phyloP scores from a whole-genome alignment of 2,113 vertebrate genomes.

The Chascanopsetta lugubris region DNA sequence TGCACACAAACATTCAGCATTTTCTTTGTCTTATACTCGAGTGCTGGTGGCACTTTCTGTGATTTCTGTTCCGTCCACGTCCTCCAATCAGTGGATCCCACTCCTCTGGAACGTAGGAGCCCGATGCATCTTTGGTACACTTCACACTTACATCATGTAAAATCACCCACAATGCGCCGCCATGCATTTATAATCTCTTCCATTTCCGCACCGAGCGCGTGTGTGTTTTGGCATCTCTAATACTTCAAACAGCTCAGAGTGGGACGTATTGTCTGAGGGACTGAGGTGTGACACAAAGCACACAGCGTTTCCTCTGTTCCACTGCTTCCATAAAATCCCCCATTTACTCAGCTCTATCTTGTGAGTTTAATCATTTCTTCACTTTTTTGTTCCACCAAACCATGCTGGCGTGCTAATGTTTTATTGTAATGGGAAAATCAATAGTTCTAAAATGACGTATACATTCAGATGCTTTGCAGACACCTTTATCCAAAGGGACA shows the following conservation, averaged over 20 bases:
- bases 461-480: no score
- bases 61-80: slow-evolving; percentile 37
- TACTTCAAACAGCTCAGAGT: slow-evolving; percentile 45
- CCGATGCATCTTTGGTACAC: slow-evolving; percentile 38
- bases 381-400: not conserved
- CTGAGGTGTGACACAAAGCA: slow-evolving; percentile 44
- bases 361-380: slow-evolving; percentile 19
- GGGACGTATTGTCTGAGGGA: slow-evolving; percentile 40
- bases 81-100: slow-evolving; percentile 11
- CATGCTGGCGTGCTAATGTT: not conserved
- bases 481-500: no score
- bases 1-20: not conserved
- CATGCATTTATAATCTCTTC: slow-evolving; percentile 64
- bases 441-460: no score
- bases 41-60: slow-evolving; percentile 9
- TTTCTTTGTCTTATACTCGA: no score
- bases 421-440: not conserved
- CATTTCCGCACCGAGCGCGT: slow-evolving; percentile 39
- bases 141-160: slow-evolving; percentile 54
- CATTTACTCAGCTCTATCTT: slow-evolving; percentile 47
- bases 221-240: slow-evolving; percentile 47
- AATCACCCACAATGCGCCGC: slow-evolving; percentile 35
- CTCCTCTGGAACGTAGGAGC: slow-evolving; percentile 35
- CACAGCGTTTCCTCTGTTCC: slow-evolving; percentile 33
- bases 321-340: slow-evolving; percentile 40